Conservation (phyloP, 2,113 vertebrate genomes). For the Isurus oxyrinchus region DNA sequence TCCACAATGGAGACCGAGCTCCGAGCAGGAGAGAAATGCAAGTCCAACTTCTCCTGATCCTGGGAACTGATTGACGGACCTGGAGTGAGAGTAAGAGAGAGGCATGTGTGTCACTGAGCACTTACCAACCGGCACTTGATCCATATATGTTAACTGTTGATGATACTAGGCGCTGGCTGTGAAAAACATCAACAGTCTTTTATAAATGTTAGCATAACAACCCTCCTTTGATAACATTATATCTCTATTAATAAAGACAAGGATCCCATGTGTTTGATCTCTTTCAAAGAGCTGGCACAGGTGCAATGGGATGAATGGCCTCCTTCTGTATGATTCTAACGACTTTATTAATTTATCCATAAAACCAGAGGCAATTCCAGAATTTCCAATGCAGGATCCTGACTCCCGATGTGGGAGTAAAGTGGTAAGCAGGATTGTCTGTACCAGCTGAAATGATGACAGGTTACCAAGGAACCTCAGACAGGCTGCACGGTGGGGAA, state of each 20-base stretch:
- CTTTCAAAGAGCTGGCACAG: background rate
- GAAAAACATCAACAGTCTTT: background rate
- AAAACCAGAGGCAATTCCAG: background rate
- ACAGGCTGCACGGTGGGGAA: background rate
- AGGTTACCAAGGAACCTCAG: background rate
- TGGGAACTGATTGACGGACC: constrained; percentile 58
- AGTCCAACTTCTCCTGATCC: constrained; percentile 64
- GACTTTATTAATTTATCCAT: background rate
- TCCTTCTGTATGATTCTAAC: background rate
- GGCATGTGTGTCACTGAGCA: background rate
- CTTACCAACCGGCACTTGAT: background rate
- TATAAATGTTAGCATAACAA: background rate
- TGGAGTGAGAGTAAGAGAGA: background rate
- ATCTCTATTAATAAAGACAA: background rate
- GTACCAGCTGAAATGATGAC: background rate
- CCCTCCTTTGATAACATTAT: background rate
- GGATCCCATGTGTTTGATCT: background rate
- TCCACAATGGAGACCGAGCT: constrained; percentile 70
- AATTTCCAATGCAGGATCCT: background rate
- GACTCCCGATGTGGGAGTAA: background rate
- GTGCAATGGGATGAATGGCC: background rate
- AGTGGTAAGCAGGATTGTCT: background rate
- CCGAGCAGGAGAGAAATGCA: constrained; percentile 48
- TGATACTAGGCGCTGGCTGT: background rate
- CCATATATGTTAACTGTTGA: background rate